A percentile compares a stretch with the other conserved stretches of the same genome.
phyloP scores from a whole-genome alignment of 2,113 vertebrate species.

The Tachysurus vachellii region DNA sequence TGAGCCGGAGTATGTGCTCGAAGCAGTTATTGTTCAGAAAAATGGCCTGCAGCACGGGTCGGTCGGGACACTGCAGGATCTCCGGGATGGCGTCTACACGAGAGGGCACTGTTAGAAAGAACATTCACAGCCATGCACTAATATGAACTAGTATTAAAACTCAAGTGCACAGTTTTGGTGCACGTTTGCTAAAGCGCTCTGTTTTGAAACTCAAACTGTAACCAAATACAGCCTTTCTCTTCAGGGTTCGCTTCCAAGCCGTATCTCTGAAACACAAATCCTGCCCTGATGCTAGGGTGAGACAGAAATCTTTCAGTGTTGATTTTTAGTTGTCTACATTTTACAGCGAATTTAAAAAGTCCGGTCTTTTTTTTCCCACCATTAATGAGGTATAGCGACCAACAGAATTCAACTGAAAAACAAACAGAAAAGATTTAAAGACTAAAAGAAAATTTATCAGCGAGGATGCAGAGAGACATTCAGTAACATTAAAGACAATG shows the following conservation, averaged over 20 bases:
- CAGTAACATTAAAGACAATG: neutral
- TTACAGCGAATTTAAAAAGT: neutral
- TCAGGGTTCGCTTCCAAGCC: neutral
- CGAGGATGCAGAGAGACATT: neutral
- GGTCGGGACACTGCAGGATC: conserved; percentile 90
- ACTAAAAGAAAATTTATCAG: neutral
- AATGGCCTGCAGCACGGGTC: conserved; percentile 88
- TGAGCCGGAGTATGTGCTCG: conserved; percentile 92
- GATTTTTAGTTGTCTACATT: neutral
- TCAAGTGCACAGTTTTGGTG: neutral
- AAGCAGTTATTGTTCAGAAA: conserved; percentile 99
- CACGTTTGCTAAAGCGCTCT: neutral
- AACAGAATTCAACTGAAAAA: neutral
- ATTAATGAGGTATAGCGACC: neutral
- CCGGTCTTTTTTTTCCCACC: neutral
- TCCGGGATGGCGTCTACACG: conserved; percentile 83
- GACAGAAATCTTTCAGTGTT: neutral
- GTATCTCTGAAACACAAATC: neutral
- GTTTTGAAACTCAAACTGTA: conserved; percentile 19
- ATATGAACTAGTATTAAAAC: neutral
- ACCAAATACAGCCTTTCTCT: conserved; percentile 6
- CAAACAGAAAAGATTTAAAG: neutral
- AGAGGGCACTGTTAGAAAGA: conserved; percentile 25
- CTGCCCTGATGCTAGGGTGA: too few species aligned
- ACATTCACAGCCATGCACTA: neutral